Base-by-base conservation (phyloP, 1,140 invertebrate species). In the Ostrea denselamellosa region DNA sequence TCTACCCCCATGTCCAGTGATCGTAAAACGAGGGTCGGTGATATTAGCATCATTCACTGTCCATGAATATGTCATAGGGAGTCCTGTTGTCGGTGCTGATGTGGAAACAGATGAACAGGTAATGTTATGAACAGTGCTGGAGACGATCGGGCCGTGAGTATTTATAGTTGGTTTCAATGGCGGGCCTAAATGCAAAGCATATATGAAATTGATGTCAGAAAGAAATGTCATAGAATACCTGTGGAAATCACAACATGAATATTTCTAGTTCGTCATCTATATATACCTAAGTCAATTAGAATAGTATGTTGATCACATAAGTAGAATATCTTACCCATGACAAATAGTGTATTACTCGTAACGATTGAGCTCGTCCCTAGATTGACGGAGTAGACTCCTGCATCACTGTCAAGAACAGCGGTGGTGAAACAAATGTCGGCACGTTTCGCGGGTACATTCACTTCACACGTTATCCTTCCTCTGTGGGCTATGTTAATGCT, bases 101-200 rank as follows among this genome's bases (percentile, higher is more conserved):
- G 68, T 77, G 22, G 68, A 77, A 10, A 17, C 10, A 12, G 68
- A 14, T 25, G 68, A 77, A 77, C 68, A 77, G 22, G 68, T 77
- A 9, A 77, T 4, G 25, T 25, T 77, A 3, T 77, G 68, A 22
- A 77, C 68, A 4, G 68, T 77, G 28, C 25, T 34, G 9, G 68
- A 28, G 2, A 34, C 12, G 5, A 77, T 77, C 28, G 5, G 8
- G 25, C 28, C 14, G 9, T 77, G 7, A 22, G 25, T 25, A 77
- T 14, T 77, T 28, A 77, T 77, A 9, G 68, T 77, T 10, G 68
- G 68, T 77, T 77, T 77, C 14, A 22, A 12, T 77, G 68, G 68
- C 10, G 22, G 68, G 14, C 9, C 68, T 77, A 28, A 12, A 28
- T 77, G 8, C 17, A 77, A 62, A 56, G 0, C 5, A 62, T 62